Base-by-base conservation (phyloP, 2,888 invertebrate species). In the Hetaerina titia region DNA sequence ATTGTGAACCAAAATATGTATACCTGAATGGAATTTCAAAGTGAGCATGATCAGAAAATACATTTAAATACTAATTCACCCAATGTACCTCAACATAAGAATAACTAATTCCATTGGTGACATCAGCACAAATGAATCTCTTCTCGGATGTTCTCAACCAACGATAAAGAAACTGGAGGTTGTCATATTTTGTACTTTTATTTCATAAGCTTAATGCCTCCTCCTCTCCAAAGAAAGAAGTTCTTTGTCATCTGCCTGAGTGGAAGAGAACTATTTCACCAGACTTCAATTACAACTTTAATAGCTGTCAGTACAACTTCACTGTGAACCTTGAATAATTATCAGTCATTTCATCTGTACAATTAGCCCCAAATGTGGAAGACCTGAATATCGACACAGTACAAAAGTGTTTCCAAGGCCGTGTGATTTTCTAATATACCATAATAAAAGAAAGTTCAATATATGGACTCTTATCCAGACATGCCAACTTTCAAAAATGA, bases 311-410 rank as follows among this genome's bases (percentile, higher is more conserved):
- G 22, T 22, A 13, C n/a, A 69, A 69, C 69, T 69, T 69, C 13
- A 69, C 7, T 69, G 19, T 69, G 69, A 69, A 69, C n/a, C 22
- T 69, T n/a, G n/a, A 45, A 45, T 45, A 13, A 69, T 69, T 11
- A 69, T 13, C 69, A 69, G 69, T 69, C 69, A 69, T 69, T n/a
- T 89, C 56, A 89, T 56, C 45, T 89, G 89, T 56, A 89, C 56
- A 58, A 58, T 56, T 89, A 19, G 56, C 89, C 57, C 57, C 56
- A 89, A 89, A 89, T 56, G 89, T 89, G 89, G 89, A 89, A 89
- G 89, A 89, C 89, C 89, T 57, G 56, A 56, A 56, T n/a, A 89
- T 56, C 57, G 56, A 58, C 15, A 58, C 56, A 56, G n/a, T 56
- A 89, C 89, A 56, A 89, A 89, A 89, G 19, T 89, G 57, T n/a